These are phyloP conservation scores for Zaprionus gabonicus DNA, from an alignment of 1,140 invertebrate genomes.

Conservation along the genomic window DNA sequence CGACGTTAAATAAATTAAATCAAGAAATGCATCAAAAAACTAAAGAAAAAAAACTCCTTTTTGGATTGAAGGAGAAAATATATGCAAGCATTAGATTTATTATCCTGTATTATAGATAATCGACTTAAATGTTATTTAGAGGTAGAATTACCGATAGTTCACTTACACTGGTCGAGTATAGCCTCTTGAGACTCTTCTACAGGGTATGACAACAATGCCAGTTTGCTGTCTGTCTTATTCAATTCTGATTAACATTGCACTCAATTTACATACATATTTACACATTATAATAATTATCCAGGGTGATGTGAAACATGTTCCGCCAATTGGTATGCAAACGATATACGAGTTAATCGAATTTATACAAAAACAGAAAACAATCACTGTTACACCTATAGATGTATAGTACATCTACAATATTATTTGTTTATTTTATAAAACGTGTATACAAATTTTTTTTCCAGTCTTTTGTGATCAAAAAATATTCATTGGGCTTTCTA, in stretches of 20 bases:
- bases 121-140: too few species aligned
- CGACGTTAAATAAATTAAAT: neutral
- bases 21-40: too few species aligned
- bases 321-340: constrained; percentile 12
- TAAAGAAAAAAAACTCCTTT: too few species aligned
- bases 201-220: constrained; percentile 10
- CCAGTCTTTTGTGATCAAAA: neutral
- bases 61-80: too few species aligned
- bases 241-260: constrained; percentile 21
- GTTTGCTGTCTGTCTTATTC: neutral
- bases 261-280: constrained; percentile 24
- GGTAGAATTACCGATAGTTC: too few species aligned
- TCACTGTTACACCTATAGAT: neutral
- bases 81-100: too few species aligned
- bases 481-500: neutral
- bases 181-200: neutral
- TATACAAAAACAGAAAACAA: neutral
- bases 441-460: neutral
- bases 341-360: constrained; percentile 19
- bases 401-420: neutral
- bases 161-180: neutral
- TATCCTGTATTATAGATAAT: too few species aligned
- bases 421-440: neutral
- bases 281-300: constrained; percentile 29
- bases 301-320: constrained; percentile 30